Evolutionary conservation across 2,797 vertebrate species (phyloP).

Genomic region (Cossypha niveicapilla): DNA sequence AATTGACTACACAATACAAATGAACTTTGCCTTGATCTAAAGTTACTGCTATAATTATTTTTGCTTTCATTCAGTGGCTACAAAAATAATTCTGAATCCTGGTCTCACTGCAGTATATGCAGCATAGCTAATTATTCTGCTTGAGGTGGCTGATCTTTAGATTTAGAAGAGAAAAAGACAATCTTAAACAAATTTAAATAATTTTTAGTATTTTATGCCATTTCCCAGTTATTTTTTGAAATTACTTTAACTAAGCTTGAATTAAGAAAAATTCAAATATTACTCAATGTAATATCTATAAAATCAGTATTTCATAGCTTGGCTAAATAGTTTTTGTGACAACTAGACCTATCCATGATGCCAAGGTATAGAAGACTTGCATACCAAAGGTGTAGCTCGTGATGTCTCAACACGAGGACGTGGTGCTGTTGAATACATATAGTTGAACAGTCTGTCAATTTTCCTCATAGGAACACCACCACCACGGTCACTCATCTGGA

Average conservation of each 20-base stretch:
- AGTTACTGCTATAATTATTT: neutral
- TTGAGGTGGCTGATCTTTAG: neutral
- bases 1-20: neutral
- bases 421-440: constrained; percentile 97
- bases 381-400: constrained; percentile 88
- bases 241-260: neutral
- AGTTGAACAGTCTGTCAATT: constrained; percentile 95
- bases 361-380: neutral
- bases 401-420: constrained; percentile 85
- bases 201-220: neutral
- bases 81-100: neutral
- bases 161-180: neutral
- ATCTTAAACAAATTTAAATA: neutral
- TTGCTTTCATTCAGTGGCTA: neutral
- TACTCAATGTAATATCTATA: neutral
- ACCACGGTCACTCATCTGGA: constrained; percentile 92
- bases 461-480: constrained; percentile 95
- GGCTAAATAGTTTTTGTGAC: neutral
- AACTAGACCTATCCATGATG: neutral
- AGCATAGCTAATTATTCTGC: neutral
- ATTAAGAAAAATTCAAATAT: neutral
- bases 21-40: neutral
- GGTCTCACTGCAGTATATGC: neutral
- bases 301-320: neutral
- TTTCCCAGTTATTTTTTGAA: neutral